Evolutionary conservation across 2,113 vertebrate genomes (phyloP).

Genomic region (Barbus barbus): DNA sequence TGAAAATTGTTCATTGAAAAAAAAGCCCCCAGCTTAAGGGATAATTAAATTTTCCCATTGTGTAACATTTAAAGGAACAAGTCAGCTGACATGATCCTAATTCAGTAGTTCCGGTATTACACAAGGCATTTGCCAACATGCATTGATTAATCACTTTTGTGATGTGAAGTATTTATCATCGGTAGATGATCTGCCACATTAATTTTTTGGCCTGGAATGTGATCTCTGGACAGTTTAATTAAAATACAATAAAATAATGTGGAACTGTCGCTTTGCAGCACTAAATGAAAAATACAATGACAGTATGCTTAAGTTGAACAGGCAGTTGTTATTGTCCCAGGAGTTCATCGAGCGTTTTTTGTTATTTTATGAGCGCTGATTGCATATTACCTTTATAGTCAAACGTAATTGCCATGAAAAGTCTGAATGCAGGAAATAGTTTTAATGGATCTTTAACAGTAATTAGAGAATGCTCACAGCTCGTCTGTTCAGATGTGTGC

Average conservation of each 20-base stretch:
- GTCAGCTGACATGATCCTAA: not conserved
- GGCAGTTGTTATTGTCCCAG: not conserved
- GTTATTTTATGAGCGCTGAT: not conserved
- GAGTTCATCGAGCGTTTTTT: not conserved
- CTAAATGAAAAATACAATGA: conserved; percentile 10
- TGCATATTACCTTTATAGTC: conserved; percentile 16
- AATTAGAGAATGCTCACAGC: conserved; percentile 50
- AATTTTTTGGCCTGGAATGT: not conserved
- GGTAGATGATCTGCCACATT: not conserved
- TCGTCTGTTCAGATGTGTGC: conserved; percentile 30
- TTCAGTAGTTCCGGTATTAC: not conserved
- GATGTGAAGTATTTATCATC: conserved; percentile 23
- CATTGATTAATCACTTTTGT: conserved; percentile 12
- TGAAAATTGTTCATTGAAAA: not conserved
- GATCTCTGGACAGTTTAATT: conserved; percentile 22
- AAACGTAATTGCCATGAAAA: conserved; percentile 24
- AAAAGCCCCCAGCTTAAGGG: not conserved
- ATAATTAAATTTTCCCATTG: not conserved
- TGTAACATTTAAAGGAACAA: conserved; percentile 3
- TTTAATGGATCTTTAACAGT: conserved; percentile 38
- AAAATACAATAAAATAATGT: conserved; percentile 23
- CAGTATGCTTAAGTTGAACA: not conserved
- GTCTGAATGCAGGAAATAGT: conserved; percentile 29
- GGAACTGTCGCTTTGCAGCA: not conserved
- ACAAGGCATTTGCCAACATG: conserved; percentile 15